phyloP scores from a whole-genome alignment of 2,888 invertebrate species.

The Polylopha cassiicola region DNA sequence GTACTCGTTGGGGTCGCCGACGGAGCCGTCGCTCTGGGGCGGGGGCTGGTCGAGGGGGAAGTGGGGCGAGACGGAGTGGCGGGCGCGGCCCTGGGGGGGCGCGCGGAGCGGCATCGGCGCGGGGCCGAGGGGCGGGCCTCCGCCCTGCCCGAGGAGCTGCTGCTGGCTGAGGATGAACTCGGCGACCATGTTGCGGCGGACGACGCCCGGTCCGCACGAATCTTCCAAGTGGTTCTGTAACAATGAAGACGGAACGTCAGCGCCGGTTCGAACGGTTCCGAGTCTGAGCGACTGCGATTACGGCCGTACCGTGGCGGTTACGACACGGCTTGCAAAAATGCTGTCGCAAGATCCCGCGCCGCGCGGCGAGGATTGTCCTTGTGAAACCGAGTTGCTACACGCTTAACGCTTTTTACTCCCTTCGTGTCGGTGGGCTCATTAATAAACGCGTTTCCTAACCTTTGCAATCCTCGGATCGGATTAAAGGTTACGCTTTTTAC shows the following conservation, averaged over 20 bases:
- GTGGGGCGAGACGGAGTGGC: constrained; percentile 64
- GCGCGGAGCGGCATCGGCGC: constrained; percentile 56
- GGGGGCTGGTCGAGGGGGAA: constrained; percentile 70
- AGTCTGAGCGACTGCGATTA: constrained; percentile 38
- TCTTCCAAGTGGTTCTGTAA: constrained; percentile 70
- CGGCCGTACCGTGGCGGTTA: constrained; percentile 39
- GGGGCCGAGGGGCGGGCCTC: constrained; percentile 56
- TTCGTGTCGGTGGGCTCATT: constrained; percentile 58
- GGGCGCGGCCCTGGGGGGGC: constrained; percentile 53
- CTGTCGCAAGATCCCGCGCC: constrained; percentile 61
- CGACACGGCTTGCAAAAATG: constrained; percentile 62
- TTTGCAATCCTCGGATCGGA: constrained; percentile 39
- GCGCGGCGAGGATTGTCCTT: constrained; percentile 60
- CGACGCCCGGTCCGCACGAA: constrained; percentile 67
- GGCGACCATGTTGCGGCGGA: constrained; percentile 90
- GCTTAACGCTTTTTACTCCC: constrained; percentile 56
- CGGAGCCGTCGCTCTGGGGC: constrained; percentile 41
- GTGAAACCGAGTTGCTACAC: constrained; percentile 61
- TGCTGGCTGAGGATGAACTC: constrained; percentile 89
- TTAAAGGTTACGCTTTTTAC: constrained; percentile 56
- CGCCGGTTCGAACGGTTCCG: constrained; percentile 41
- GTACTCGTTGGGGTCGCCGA: constrained; percentile 54
- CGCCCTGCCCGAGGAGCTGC: constrained; percentile 60
- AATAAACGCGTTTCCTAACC: constrained; percentile 60
- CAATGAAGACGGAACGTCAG: constrained; percentile 56